Evolutionary conservation across 1,140 invertebrate genomes (phyloP).

Genomic region (Pectinophora gossypiella): DNA sequence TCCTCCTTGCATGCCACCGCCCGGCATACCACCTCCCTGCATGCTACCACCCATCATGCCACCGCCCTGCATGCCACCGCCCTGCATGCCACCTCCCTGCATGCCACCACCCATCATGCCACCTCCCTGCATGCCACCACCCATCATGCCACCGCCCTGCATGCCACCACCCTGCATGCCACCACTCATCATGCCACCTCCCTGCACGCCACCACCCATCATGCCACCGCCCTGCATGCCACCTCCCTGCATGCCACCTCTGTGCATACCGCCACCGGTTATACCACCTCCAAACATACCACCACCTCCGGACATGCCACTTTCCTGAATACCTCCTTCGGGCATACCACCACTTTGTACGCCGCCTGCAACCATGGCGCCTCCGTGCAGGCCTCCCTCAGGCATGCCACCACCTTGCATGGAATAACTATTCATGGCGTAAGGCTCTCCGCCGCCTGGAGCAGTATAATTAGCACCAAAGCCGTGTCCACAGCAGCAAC

Average conservation of each 20-base stretch:
- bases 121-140: not conserved
- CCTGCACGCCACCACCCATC: not conserved
- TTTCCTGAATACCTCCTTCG: too few species aligned
- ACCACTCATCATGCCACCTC: not conserved
- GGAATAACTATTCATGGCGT: not conserved
- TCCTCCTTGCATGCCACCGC: not conserved
- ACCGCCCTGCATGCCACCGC: not conserved
- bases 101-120: not conserved
- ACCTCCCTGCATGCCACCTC: not conserved
- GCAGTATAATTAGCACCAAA: too few species aligned
- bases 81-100: not conserved
- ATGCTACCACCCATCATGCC: not conserved
- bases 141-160: not conserved
- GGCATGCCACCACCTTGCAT: not conserved
- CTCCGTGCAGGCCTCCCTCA: not conserved
- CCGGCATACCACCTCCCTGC: not conserved
- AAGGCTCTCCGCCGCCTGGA: conserved; percentile 26
- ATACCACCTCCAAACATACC: too few species aligned
- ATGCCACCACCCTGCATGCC: not conserved
- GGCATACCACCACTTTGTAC: too few species aligned
- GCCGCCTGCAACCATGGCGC: not conserved
- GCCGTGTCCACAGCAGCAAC: conserved; percentile 21
- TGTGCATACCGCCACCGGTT: not conserved
- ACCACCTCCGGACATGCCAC: too few species aligned
- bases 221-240: not conserved